A percentile compares a stretch with the other conserved stretches of the same genome.
Evolutionary conservation across 2,113 vertebrate genomes (phyloP).

Genomic region (Kryptolebias marmoratus): DNA sequence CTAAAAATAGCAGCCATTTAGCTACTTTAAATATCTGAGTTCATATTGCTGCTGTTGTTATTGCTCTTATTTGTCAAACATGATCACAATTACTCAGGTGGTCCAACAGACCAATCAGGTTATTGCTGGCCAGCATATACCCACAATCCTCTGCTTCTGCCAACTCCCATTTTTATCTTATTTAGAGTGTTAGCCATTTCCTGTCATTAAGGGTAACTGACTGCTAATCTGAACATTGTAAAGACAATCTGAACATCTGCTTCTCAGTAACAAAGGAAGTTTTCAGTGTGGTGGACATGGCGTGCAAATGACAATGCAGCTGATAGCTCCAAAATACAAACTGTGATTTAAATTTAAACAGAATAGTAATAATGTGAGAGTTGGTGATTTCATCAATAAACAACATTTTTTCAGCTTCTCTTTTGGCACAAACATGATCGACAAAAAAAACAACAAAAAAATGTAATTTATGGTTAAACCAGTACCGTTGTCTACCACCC

Average conservation of each 20-base stretch:
- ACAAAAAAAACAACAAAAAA: constrained; percentile 8
- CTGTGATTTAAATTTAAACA: not conserved
- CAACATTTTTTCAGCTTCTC: constrained; percentile 15
- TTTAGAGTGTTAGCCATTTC: too few species aligned
- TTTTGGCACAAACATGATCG: constrained; percentile 38
- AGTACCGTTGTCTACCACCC: constrained; percentile 9
- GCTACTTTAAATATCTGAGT: not conserved
- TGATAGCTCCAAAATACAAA: not conserved
- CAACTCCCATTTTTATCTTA: not conserved
- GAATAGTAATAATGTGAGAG: not conserved
- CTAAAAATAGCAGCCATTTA: not conserved
- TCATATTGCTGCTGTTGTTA: constrained; percentile 16
- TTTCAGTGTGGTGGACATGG: not conserved
- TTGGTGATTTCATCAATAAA: constrained; percentile 7
- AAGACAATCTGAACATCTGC: not conserved
- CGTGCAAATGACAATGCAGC: not conserved
- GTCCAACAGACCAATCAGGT: not conserved
- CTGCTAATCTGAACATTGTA: not conserved
- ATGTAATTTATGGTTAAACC: not conserved
- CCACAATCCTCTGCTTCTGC: not conserved
- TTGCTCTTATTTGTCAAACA: not conserved
- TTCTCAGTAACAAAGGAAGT: not conserved
- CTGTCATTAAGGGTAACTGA: too few species aligned
- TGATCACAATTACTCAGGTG: not conserved
- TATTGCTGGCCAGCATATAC: not conserved